Percentiles rank a stretch among this genome's conserved stretches.
These are phyloP conservation scores for Lithophane leautieri DNA, from an alignment of 2,888 invertebrate species.

Conservation along the genomic window DNA sequence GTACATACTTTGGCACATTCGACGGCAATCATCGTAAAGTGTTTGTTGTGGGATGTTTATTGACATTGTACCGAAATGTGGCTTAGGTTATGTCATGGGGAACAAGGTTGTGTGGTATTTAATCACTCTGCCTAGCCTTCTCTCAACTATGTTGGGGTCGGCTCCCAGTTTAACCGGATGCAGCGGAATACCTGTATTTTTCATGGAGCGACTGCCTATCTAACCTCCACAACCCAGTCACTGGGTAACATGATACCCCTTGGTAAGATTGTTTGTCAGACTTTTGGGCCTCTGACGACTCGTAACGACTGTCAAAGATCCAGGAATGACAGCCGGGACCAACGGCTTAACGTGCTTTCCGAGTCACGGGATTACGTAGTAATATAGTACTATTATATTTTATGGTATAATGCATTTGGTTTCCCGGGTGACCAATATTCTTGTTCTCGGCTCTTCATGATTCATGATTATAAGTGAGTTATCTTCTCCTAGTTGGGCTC, in stretches of 20 bases:
- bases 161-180: neutral
- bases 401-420: no score
- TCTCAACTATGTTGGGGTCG: neutral
- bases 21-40: slow-evolving; percentile 50
- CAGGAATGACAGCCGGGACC: neutral
- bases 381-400: no score
- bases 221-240: neutral
- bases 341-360: no score
- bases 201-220: neutral
- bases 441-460: neutral
- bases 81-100: neutral
- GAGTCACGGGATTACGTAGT: no score
- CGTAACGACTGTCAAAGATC: neutral
- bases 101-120: neutral
- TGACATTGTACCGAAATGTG: slow-evolving; percentile 26
- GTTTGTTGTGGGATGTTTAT: slow-evolving; percentile 22
- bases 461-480: neutral
- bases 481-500: neutral
- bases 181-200: neutral
- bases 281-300: neutral
- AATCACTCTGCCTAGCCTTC: neutral
- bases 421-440: neutral
- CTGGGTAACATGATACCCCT: neutral
- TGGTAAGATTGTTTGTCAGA: neutral
- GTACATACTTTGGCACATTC: slow-evolving; percentile 3